Percentiles rank a stretch among this genome's conserved stretches.
Conservation (phyloP, 2,797 vertebrate genomes). For the Argya squamiceps region DNA sequence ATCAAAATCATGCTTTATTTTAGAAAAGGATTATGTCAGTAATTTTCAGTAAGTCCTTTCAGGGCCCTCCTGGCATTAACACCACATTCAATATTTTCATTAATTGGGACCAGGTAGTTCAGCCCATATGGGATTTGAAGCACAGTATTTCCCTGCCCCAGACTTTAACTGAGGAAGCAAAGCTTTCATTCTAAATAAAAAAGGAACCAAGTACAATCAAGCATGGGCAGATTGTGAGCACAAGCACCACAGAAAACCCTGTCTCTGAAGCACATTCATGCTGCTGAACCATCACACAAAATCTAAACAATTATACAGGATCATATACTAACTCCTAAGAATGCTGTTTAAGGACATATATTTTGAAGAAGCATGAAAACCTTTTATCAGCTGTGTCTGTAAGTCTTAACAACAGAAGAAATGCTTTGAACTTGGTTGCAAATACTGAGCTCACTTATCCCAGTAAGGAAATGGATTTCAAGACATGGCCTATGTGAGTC, state of each 20-base stretch:
- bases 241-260: neutral
- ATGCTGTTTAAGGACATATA: neutral
- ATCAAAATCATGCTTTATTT: neutral
- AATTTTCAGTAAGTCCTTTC: neutral
- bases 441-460: neutral
- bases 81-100: neutral
- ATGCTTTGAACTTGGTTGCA: neutral
- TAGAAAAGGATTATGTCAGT: neutral
- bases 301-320: neutral
- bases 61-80: neutral
- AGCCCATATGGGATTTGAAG: neutral
- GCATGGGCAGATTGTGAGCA: neutral
- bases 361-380: neutral
- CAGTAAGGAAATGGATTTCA: neutral
- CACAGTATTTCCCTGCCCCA: neutral
- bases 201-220: neutral
- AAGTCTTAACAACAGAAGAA: neutral
- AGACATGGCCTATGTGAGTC: rapidly evolving
- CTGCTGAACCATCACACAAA: neutral
- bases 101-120: neutral
- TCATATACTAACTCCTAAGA: neutral
- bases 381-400: neutral
- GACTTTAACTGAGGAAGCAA: neutral
- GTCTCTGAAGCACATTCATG: neutral
- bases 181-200: neutral